These are phyloP conservation scores for Sitta carolinensis DNA, from an alignment of 2,797 vertebrate genomes.

Conservation along the genomic window DNA sequence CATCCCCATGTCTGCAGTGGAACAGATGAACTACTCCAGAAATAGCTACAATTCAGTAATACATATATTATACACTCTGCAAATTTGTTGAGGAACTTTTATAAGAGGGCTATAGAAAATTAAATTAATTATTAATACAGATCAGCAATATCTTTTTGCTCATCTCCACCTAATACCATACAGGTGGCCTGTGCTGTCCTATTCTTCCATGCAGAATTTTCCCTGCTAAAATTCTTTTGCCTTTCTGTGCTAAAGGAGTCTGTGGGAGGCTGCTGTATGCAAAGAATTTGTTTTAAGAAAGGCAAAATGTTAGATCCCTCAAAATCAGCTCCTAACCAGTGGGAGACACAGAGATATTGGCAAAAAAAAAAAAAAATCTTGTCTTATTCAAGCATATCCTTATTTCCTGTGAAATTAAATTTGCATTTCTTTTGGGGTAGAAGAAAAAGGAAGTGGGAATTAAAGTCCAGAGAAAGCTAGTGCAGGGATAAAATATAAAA, in stretches of 20 bases:
- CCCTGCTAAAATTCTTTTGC: constrained; percentile 23
- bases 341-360: constrained; percentile 8
- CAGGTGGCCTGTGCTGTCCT: not conserved
- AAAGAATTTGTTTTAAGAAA: constrained; percentile 66
- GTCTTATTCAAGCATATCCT: constrained; percentile 41
- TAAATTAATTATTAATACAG: constrained; percentile 56
- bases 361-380: not conserved
- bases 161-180: not conserved
- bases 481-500: constrained; percentile 50
- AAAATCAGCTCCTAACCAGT: constrained; percentile 42
- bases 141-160: constrained; percentile 31
- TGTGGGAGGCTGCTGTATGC: constrained; percentile 46
- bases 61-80: constrained; percentile 6
- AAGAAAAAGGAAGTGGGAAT: constrained; percentile 48
- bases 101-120: constrained; percentile 35
- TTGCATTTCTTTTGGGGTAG: constrained; percentile 50
- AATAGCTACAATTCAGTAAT: constrained; percentile 22
- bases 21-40: constrained; percentile 37
- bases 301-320: constrained; percentile 50
- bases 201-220: constrained; percentile 29
- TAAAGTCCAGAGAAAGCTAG: constrained; percentile 55
- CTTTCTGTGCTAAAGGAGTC: constrained; percentile 25
- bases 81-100: constrained; percentile 47
- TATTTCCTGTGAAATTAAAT: constrained; percentile 63
- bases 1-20: not conserved